A percentile compares a stretch with the other conserved stretches of the same genome.
These are phyloP conservation scores for Mystacornis crossleyi DNA, from an alignment of 2,113 vertebrate species.

Conservation along the genomic window DNA sequence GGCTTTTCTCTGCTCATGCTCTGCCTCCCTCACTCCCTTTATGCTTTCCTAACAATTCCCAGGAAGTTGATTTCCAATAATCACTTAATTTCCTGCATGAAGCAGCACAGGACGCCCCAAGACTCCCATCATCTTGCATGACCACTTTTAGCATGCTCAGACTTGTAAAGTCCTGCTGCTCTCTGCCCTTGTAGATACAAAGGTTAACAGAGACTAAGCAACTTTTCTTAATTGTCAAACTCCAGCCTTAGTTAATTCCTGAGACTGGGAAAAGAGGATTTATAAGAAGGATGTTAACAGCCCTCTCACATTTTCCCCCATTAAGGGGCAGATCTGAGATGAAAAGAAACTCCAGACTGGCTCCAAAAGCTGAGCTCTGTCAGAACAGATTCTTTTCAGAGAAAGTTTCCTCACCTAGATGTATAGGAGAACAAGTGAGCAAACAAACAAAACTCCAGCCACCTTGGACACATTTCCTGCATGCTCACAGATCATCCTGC, in stretches of 20 bases:
- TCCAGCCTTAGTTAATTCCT: not conserved
- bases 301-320: not conserved
- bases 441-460: not conserved
- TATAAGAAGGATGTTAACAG: not conserved
- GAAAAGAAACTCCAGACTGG: not conserved
- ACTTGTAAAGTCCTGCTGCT: conserved; percentile 14
- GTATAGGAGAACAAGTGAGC: accelerated
- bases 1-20: not conserved
- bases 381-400: not conserved
- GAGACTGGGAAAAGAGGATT: not conserved
- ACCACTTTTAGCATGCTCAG: not conserved
- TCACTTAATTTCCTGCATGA: conserved; percentile 57
- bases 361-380: not conserved
- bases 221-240: not conserved
- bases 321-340: not conserved
- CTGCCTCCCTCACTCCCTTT: not conserved
- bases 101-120: not conserved
- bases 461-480: not conserved
- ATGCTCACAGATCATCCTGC: not conserved
- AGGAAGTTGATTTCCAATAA: conserved; percentile 38
- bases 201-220: not conserved
- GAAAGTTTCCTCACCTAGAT: not conserved
- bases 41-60: conserved; percentile 22
- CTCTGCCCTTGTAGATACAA: conserved; percentile 28
- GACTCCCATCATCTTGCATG: conserved; percentile 33